Conservation (phyloP, 2,888 invertebrate genomes). For the Temnothorax ravouxi region DNA sequence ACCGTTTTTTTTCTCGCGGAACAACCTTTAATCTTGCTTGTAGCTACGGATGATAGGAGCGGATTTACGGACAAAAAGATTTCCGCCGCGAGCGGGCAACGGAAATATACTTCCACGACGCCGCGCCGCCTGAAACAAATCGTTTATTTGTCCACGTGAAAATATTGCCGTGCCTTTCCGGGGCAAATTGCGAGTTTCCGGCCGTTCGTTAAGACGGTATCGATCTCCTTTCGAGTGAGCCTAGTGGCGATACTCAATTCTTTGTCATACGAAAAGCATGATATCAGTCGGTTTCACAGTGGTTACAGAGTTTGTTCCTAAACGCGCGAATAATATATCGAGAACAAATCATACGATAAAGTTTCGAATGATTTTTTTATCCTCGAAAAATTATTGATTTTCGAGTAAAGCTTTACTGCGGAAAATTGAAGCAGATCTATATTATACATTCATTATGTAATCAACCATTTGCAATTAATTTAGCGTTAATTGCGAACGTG, state of each 20-base stretch:
- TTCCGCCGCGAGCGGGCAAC: conserved; percentile 50
- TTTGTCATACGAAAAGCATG: neutral
- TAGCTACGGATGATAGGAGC: conserved; percentile 41
- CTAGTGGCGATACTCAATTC: conserved; percentile 7
- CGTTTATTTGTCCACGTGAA: conserved; percentile 56
- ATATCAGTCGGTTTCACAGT: neutral
- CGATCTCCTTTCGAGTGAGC: conserved; percentile 13
- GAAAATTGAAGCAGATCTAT: conserved; percentile 14
- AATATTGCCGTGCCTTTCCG: conserved; percentile 52
- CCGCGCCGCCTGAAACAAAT: conserved; percentile 54
- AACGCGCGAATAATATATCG: neutral
- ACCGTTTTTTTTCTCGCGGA: neutral
- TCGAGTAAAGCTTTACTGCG: neutral
- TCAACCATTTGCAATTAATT: conserved; percentile 48
- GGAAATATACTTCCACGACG: conserved; percentile 51
- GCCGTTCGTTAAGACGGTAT: conserved; percentile 52
- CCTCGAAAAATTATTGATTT: neutral
- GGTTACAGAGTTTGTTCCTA: neutral
- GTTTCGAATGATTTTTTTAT: neutral
- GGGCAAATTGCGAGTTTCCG: conserved; percentile 56
- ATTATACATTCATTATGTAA: conserved; percentile 22
- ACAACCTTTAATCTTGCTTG: conserved; percentile 48
- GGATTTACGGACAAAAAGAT: conserved; percentile 52
- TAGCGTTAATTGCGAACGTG: conserved; percentile 42
- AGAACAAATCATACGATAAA: neutral